Evolutionary conservation across 2,113 vertebrate genomes (phyloP).

Genomic region (Toxostoma redivivum): DNA sequence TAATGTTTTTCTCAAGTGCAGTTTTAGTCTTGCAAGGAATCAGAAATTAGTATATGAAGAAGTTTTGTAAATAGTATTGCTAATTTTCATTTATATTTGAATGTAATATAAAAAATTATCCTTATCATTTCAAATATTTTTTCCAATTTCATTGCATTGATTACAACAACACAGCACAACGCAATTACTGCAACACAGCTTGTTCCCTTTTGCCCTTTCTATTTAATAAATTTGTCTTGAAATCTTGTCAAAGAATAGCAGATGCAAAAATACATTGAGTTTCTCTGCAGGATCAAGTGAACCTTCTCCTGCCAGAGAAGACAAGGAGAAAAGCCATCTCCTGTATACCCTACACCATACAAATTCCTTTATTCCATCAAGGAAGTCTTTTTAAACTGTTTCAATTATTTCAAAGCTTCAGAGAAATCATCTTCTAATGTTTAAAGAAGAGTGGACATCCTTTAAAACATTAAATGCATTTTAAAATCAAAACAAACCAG

Average conservation of each 20-base stretch:
- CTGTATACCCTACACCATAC: background rate
- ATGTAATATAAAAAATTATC: background rate
- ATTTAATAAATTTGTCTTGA: background rate
- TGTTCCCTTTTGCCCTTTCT: background rate
- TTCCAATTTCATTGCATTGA: background rate
- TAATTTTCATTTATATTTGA: background rate
- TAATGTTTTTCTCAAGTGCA: background rate
- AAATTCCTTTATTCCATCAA: background rate
- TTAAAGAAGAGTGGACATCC: background rate
- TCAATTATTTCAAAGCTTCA: conserved; percentile 8
- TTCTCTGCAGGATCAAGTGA: background rate
- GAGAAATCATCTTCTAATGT: background rate
- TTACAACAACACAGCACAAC: background rate
- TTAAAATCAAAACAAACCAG: conserved; percentile 4
- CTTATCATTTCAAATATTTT: background rate
- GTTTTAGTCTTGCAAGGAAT: background rate
- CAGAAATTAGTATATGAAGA: background rate
- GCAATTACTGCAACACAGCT: background rate
- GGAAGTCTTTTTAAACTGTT: background rate
- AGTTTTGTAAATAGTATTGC: background rate
- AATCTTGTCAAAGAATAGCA: background rate
- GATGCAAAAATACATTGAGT: background rate
- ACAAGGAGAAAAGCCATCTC: background rate
- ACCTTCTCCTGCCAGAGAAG: background rate
- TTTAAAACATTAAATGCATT: background rate